Evolutionary conservation across 1,140 invertebrate species (phyloP).

Genomic region (Formica exsecta): DNA sequence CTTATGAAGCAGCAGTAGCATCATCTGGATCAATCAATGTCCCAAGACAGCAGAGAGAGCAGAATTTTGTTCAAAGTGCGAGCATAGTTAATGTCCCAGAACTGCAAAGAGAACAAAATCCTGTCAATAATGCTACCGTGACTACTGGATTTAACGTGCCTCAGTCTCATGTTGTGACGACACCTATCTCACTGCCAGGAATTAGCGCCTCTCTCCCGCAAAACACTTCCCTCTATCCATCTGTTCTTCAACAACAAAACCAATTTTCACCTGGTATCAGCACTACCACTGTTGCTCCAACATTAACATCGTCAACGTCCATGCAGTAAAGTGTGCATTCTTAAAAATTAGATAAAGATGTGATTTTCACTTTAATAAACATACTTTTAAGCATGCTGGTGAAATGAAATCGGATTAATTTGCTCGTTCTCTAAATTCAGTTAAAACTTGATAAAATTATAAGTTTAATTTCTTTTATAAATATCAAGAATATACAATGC

Average conservation of each 20-base stretch:
- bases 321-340: slow-evolving; percentile 74
- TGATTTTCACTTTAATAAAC: slow-evolving; percentile 66
- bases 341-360: slow-evolving; percentile 24
- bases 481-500: slow-evolving; percentile 22
- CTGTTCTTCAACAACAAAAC: slow-evolving; percentile 76
- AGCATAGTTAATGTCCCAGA: slow-evolving; percentile 1
- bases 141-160: slow-evolving; percentile 70
- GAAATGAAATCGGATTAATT: slow-evolving; percentile 40
- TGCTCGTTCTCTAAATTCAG: slow-evolving; percentile 5
- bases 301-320: slow-evolving; percentile 69
- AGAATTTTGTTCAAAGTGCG: slow-evolving; percentile 22
- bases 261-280: slow-evolving; percentile 66
- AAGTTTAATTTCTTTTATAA: slow-evolving; percentile 48
- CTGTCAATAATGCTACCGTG: background rate
- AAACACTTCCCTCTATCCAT: slow-evolving; percentile 79
- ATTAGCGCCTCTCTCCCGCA: slow-evolving; percentile 91
- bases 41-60: slow-evolving; percentile 40
- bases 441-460: background rate
- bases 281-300: slow-evolving; percentile 65
- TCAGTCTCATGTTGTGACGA: slow-evolving; percentile 87
- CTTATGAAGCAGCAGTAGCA: slow-evolving; percentile 12
- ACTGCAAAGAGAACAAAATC: slow-evolving; percentile 41
- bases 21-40: slow-evolving; percentile 47
- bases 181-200: slow-evolving; percentile 91
- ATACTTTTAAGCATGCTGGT: slow-evolving; percentile 48